Percentiles rank a stretch among this genome's conserved stretches.
Evolutionary conservation across 1,140 invertebrate species (phyloP).

Genomic region (Coenobita brevimanus): DNA sequence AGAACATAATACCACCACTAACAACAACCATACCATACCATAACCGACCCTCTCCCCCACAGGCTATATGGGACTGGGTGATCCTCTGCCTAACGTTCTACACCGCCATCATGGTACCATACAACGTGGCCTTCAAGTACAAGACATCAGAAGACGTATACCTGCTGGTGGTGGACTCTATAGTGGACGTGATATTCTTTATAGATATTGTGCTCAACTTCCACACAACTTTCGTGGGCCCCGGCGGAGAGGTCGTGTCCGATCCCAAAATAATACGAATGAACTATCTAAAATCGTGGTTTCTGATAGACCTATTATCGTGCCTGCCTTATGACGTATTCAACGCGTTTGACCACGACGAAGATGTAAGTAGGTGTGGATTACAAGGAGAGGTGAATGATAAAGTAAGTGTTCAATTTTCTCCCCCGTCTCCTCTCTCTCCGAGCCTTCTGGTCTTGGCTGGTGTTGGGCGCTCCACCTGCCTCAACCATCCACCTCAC

Average conservation of each 20-base stretch:
- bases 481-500: not conserved
- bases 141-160: slow-evolving; percentile 99
- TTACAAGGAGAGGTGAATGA: slow-evolving; percentile 69
- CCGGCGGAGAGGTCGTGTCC: slow-evolving; percentile 97
- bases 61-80: slow-evolving; percentile 99
- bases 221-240: slow-evolving; percentile 99
- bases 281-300: slow-evolving; percentile 99
- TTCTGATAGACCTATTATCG: slow-evolving; percentile 98
- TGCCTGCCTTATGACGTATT: slow-evolving; percentile 99
- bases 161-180: slow-evolving; percentile 96
- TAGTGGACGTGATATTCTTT: slow-evolving; percentile 99
- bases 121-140: slow-evolving; percentile 99
- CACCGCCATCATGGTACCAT: slow-evolving; percentile 99
- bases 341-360: slow-evolving; percentile 99
- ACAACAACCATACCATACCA: too few relatives aligned
- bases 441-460: not conserved
- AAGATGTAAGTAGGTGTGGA: slow-evolving; percentile 86
- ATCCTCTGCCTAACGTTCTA: slow-evolving; percentile 99
- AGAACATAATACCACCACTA: too few relatives aligned
- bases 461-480: not conserved
- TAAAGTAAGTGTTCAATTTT: slow-evolving; percentile 72
- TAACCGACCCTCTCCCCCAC: slow-evolving; percentile 74
- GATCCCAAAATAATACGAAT: slow-evolving; percentile 97
- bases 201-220: slow-evolving; percentile 99
- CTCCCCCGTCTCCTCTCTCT: not conserved